Conservation (phyloP, 1,140 invertebrate genomes). For the Araneus ventricosus region DNA sequence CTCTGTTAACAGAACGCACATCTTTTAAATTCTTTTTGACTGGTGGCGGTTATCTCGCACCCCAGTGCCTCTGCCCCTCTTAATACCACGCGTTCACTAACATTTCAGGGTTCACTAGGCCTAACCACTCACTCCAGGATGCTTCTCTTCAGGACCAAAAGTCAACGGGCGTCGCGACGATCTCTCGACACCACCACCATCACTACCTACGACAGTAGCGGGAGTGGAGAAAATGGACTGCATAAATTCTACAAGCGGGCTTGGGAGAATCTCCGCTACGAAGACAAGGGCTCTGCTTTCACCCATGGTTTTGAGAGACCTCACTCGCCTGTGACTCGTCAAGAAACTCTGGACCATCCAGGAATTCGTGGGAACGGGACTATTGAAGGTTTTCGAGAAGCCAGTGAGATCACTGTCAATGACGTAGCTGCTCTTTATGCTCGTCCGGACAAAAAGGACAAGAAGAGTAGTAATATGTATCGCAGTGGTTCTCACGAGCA, state of each 20-base stretch:
- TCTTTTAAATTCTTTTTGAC: constrained; percentile 17
- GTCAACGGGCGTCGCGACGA: constrained; percentile 78
- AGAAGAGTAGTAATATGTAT: background rate
- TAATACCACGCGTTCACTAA: constrained; percentile 91
- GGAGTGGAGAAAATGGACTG: constrained; percentile 88
- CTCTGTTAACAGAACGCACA: constrained; percentile 50
- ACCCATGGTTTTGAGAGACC: constrained; percentile 3
- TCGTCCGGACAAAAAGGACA: constrained; percentile 83
- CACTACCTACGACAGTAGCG: constrained; percentile 82
- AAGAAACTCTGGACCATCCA: constrained; percentile 87
- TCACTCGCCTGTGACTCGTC: constrained; percentile 81
- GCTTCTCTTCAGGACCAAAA: constrained; percentile 77
- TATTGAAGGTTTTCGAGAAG: constrained; percentile 86
- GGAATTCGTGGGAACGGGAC: constrained; percentile 78
- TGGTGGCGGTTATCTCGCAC: constrained; percentile 62
- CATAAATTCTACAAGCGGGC: constrained; percentile 93
- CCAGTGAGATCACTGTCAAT: constrained; percentile 89
- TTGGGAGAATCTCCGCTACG: constrained; percentile 89
- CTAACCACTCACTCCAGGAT: constrained; percentile 83
- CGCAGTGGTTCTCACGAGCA: constrained; percentile 77
- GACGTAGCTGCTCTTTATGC: constrained; percentile 84
- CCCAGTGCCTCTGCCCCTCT: constrained; percentile 77
- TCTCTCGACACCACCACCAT: constrained; percentile 79
- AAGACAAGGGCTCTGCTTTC: constrained; percentile 40
- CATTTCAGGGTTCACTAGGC: constrained; percentile 74